Evolutionary conservation across 2,888 invertebrate genomes (phyloP).

Genomic region (Leptinotarsa tumamoca): DNA sequence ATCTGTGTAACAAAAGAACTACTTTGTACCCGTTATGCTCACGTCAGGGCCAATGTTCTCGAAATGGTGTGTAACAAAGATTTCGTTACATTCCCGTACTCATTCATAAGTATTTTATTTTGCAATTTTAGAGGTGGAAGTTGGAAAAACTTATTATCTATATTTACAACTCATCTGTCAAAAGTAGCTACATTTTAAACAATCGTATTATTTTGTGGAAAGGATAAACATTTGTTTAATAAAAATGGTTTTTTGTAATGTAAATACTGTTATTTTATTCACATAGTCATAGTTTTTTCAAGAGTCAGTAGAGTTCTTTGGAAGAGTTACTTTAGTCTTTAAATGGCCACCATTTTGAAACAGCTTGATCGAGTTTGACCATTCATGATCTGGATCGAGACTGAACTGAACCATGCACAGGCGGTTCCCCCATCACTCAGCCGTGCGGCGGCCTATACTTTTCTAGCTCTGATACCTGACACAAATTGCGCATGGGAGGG

Average conservation of each 20-base stretch:
- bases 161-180: conserved; percentile 19
- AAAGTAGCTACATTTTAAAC: conserved; percentile 18
- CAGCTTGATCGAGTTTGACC: conserved; percentile 8
- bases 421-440: too few species aligned
- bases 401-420: too few species aligned
- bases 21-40: not conserved
- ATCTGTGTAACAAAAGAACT: not conserved
- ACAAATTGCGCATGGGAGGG: too few species aligned
- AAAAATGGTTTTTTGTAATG: conserved; percentile 6
- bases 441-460: too few species aligned
- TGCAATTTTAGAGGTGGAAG: conserved; percentile 18
- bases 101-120: conserved; percentile 16
- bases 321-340: not conserved
- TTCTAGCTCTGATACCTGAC: too few species aligned
- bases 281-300: not conserved
- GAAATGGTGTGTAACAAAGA: conserved; percentile 9
- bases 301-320: not conserved
- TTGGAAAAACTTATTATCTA: conserved; percentile 11
- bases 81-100: conserved; percentile 12
- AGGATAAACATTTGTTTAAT: not conserved
- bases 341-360: conserved; percentile 18
- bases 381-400: not conserved
- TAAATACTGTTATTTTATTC: not conserved
- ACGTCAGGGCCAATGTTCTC: not conserved
- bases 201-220: conserved; percentile 23